Base-by-base conservation (phyloP, 2,113 vertebrate species). In the Syrmaticus mikado region DNA sequence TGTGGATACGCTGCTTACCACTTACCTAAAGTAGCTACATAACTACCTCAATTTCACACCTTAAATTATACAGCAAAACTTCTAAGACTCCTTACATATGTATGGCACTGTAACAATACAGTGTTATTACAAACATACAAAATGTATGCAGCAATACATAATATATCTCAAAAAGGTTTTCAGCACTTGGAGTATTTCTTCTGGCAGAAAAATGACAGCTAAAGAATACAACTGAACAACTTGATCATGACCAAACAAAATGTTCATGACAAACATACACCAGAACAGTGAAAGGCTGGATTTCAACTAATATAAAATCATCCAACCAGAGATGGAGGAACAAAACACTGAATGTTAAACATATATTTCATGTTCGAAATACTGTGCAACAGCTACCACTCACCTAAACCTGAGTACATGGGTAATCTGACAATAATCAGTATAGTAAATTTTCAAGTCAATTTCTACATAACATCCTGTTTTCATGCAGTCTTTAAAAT, bases 71-170 rank as follows among this genome's bases (percentile, higher is more conserved):
- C 0, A 50, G 28, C 58, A 91, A 66, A 45, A 28, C 6, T 32
- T 40, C 27, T 30, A 30, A 0, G 10, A 6, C 11, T 6, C 38
- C 38, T 50, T 48, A 50, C 1, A 15, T 5, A 1, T 4, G 61
- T 10, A 13, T 32, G 17, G 72, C 40, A 77, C 5, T 10, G 28
- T 28, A 40, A 24, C 12, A 43, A 27, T 10, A 58, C 4, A 72
- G 13, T 1, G 25, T 16, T 48, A 7, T 14, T 25, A 41, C 30
- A 36, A n/a, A 32, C 21, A 34, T 22, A 27, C 28, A 71, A 7
- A 53, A n/a, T 8, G 10, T 11, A 12, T 6, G 18, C 28, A 55
- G 28, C 5, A 17, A 55, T 30, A 18, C 53, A 55, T 30, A 17
- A 60, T 0, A 32, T 13, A 72, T 30, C 28, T 28, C 46, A 20